These are phyloP conservation scores for Chymomyza procnemis DNA, from an alignment of 2,888 invertebrate genomes.

Conservation along the genomic window DNA sequence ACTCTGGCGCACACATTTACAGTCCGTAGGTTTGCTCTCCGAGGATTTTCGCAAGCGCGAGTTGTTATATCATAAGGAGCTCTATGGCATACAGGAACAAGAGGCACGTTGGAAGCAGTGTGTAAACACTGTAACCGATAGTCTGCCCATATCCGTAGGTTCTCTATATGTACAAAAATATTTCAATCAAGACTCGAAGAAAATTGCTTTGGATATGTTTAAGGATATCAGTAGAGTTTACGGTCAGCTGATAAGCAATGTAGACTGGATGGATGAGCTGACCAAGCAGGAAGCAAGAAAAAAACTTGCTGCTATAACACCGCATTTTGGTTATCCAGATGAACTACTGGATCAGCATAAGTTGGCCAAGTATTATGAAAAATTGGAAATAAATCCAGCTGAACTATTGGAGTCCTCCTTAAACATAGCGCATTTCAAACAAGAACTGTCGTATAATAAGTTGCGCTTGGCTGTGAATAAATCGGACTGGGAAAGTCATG, in stretches of 20 bases:
- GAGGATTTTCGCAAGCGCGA: slow-evolving; percentile 88
- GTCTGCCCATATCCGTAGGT: slow-evolving; percentile 87
- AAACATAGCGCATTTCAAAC: slow-evolving; percentile 88
- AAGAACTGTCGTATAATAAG: slow-evolving; percentile 87
- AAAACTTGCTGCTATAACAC: slow-evolving; percentile 89
- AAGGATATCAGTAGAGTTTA: slow-evolving; percentile 90
- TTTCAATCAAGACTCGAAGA: slow-evolving; percentile 91
- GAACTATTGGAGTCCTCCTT: slow-evolving; percentile 87
- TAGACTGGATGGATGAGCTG: slow-evolving; percentile 95
- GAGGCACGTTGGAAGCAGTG: slow-evolving; percentile 96
- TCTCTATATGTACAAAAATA: slow-evolving; percentile 92
- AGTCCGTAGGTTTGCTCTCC: slow-evolving; percentile 88
- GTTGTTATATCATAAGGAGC: slow-evolving; percentile 87
- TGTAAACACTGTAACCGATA: slow-evolving; percentile 88
- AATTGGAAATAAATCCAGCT: slow-evolving; percentile 85
- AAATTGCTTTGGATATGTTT: slow-evolving; percentile 92
- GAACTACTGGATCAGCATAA: slow-evolving; percentile 90
- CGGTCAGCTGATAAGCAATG: slow-evolving; percentile 86
- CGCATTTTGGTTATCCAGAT: slow-evolving; percentile 95
- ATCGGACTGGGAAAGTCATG: slow-evolving; percentile 91
- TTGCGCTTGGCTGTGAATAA: slow-evolving; percentile 89
- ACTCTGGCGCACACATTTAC: slow-evolving; percentile 92
- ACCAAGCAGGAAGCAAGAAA: slow-evolving; percentile 88
- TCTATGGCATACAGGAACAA: slow-evolving; percentile 90
- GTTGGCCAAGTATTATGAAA: slow-evolving; percentile 87